These are phyloP conservation scores for Saxicola maurus DNA, from an alignment of 2,797 vertebrate genomes.

Conservation along the genomic window DNA sequence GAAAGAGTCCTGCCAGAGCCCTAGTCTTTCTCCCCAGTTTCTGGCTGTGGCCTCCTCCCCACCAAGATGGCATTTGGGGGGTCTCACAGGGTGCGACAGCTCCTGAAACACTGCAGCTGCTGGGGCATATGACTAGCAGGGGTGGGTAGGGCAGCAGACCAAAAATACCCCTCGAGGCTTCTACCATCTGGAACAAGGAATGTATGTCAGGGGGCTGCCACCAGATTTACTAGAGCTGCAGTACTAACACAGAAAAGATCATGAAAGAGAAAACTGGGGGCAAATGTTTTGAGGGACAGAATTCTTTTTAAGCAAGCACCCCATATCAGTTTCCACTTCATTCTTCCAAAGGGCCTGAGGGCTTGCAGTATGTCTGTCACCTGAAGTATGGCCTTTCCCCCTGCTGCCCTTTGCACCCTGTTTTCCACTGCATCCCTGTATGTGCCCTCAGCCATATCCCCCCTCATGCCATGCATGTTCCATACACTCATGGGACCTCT, in stretches of 20 bases:
- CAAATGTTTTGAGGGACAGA: not conserved
- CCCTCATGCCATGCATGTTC: fast-evolving
- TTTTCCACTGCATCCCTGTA: not conserved
- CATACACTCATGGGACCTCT: not conserved
- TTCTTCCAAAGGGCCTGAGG: not conserved
- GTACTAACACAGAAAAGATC: not conserved
- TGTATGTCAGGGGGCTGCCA: not conserved
- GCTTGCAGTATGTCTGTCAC: not conserved
- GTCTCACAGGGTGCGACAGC: not conserved
- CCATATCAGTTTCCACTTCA: fast-evolving
- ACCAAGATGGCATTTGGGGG: not conserved
- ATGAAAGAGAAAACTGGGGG: not conserved
- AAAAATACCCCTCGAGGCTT: not conserved
- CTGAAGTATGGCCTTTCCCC: not conserved
- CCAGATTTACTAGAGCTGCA: not conserved
- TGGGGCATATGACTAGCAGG: not conserved
- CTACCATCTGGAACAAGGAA: not conserved
- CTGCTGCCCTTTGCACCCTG: not conserved
- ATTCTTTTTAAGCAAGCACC: not conserved
- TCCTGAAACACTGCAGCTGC: not conserved
- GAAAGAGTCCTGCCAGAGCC: not conserved
- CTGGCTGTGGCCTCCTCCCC: not conserved
- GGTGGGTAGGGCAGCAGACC: not conserved
- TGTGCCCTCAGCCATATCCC: not conserved
- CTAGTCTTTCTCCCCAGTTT: not conserved